Base-by-base conservation (phyloP, 1,140 invertebrate genomes). In the Drosophila bifasciata region DNA sequence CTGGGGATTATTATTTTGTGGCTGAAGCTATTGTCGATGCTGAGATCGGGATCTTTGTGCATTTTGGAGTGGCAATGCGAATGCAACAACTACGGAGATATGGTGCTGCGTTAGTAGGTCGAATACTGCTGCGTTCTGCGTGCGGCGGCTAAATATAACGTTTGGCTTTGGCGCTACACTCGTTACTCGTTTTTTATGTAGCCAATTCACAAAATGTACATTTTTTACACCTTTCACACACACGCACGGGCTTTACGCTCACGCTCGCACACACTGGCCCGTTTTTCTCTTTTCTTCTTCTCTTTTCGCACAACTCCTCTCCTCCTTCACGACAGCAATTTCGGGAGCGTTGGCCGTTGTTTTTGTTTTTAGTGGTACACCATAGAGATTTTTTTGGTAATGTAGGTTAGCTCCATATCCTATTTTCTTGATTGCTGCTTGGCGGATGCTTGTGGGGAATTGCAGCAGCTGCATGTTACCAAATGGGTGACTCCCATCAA, bases 201-300 rank as follows among this genome's bases (percentile, higher is more conserved):
- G 79, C 79, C 79, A 84, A 84, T 84, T 84, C 79, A 83, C 79
- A 83, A 81, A 83, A 84, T 84, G 72, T 84, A 85, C 67, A 80
- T 84, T 85, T 84, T 85, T 85, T 85, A 85, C 80, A 85, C 80
- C 80, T 85, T 85, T 76, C 76, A 85, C 80, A 85, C 80, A 79
- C 80, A 79, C 76, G 61, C 76, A 79, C 76, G 76, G 76, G 79
- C 69, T 68, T 74, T 72, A 78, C 75, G 70, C 63, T 48, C 76
- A 73, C 70, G 58, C 70, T 62, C 57, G 61, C 76, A 79, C 51
- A 68, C 68, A 68, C 56, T 68, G 43, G 62, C 62, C 50, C 66
- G 66, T 68, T 68, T 75, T 69, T 60, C 28, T 61, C 75, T 28
- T 56, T 52, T 51, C 39, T 44, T 60, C 28, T 19, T 57, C 32